Percentiles rank a stretch among this genome's conserved stretches.
Conservation (phyloP, 2,797 vertebrate genomes). For the Mycteria americana region DNA sequence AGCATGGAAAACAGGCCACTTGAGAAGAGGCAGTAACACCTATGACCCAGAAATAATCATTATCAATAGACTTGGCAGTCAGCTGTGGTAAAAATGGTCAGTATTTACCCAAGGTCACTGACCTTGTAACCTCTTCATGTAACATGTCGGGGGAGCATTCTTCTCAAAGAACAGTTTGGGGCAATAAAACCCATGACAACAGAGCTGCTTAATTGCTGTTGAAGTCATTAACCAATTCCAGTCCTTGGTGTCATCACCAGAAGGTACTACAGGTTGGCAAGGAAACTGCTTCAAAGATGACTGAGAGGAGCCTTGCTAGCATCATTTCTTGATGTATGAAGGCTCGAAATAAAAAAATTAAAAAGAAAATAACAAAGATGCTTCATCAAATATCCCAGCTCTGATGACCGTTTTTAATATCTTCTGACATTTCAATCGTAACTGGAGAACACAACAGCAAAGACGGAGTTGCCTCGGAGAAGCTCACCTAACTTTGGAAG, state of each 20-base stretch:
- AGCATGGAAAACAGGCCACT: neutral
- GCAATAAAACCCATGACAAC: neutral
- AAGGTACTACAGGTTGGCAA: neutral
- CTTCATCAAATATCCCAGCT: neutral
- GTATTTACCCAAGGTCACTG: neutral
- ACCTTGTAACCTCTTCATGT: neutral
- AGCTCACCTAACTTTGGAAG: neutral
- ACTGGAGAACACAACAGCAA: neutral
- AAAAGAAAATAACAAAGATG: neutral
- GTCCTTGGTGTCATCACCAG: neutral
- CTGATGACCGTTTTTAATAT: neutral
- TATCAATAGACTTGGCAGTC: neutral
- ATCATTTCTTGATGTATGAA: neutral
- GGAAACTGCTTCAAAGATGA: neutral
- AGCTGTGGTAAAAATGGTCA: neutral
- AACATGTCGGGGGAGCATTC: neutral
- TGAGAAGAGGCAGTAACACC: neutral
- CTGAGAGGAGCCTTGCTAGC: neutral
- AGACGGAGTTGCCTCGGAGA: neutral
- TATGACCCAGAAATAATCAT: neutral
- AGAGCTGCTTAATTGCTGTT: neutral
- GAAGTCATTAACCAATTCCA: neutral
- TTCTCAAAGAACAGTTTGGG: neutral
- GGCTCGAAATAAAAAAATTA: neutral
- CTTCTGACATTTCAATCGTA: neutral